Evolutionary conservation across 1,140 invertebrate species (phyloP).

Genomic region (Ceratina calcarata): DNA sequence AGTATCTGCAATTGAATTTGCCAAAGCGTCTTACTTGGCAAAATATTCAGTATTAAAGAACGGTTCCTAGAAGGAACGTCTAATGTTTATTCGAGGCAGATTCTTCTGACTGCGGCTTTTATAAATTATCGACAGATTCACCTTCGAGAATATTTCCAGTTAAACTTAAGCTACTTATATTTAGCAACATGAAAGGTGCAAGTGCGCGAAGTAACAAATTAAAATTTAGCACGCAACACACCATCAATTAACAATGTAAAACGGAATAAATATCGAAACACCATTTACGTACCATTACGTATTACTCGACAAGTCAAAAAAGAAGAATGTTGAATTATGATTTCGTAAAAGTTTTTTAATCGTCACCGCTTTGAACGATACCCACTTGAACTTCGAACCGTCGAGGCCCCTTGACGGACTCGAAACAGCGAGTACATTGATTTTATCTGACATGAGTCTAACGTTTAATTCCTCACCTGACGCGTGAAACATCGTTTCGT

Average conservation of each 20-base stretch:
- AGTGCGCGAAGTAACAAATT: too few relatives aligned
- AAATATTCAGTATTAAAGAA: constrained; percentile 15
- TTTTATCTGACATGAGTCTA: background rate
- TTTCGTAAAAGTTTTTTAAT: too few relatives aligned
- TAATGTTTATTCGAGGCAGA: background rate
- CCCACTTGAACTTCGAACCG: too few relatives aligned
- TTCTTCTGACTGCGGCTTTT: background rate
- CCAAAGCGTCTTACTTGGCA: background rate
- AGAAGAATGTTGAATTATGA: too few relatives aligned
- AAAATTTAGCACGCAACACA: background rate
- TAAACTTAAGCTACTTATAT: too few relatives aligned
- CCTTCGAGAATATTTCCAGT: background rate
- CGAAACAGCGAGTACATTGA: background rate
- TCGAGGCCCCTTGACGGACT: background rate
- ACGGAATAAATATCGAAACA: too few relatives aligned
- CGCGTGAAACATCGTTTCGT: constrained; percentile 12
- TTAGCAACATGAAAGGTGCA: too few relatives aligned
- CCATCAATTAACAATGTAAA: too few relatives aligned
- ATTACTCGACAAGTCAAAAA: too few relatives aligned
- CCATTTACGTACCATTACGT: too few relatives aligned
- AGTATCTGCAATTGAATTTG: constrained; percentile 17
- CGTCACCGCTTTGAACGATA: too few relatives aligned
- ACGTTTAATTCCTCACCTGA: background rate
- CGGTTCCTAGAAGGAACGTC: too few relatives aligned
- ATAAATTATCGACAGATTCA: constrained; percentile 8